Evolutionary conservation across 2,888 invertebrate genomes (phyloP).

Genomic region (Acrobasis suavella): DNA sequence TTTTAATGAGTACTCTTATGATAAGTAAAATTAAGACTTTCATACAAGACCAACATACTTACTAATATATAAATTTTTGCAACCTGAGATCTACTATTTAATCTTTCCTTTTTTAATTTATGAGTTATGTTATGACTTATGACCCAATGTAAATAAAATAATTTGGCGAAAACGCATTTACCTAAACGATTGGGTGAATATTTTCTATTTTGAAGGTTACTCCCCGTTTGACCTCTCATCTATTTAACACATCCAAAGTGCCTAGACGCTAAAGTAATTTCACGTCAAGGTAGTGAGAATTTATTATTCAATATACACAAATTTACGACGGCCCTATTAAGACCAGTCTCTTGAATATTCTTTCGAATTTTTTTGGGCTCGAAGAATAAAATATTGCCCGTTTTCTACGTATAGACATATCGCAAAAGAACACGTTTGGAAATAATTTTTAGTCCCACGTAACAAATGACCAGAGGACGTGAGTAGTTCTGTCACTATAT

Average conservation of each 20-base stretch:
- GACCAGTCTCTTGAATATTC: background rate
- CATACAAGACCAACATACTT: background rate
- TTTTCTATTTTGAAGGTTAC: background rate
- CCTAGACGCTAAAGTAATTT: background rate
- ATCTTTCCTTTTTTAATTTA: background rate
- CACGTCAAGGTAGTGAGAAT: background rate
- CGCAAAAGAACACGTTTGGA: background rate
- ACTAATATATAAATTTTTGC: background rate
- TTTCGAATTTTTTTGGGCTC: background rate
- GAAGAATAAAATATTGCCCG: background rate
- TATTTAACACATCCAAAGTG: slow-evolving; percentile 1
- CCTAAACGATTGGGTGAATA: background rate
- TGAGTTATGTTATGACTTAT: too few relatives aligned
- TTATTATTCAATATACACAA: slow-evolving; percentile 1
- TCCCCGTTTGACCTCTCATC: background rate
- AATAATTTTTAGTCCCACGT: slow-evolving; percentile 2
- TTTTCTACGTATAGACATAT: background rate
- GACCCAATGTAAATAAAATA: background rate
- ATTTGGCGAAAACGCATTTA: background rate
- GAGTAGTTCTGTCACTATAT: slow-evolving; percentile 6
- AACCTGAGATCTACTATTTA: background rate
- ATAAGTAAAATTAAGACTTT: too few relatives aligned
- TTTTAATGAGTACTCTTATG: too few relatives aligned
- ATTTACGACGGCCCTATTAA: background rate
- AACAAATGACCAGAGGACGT: background rate